Evolutionary conservation across 2,888 invertebrate species (phyloP).

Genomic region (Agriopis marginaria): DNA sequence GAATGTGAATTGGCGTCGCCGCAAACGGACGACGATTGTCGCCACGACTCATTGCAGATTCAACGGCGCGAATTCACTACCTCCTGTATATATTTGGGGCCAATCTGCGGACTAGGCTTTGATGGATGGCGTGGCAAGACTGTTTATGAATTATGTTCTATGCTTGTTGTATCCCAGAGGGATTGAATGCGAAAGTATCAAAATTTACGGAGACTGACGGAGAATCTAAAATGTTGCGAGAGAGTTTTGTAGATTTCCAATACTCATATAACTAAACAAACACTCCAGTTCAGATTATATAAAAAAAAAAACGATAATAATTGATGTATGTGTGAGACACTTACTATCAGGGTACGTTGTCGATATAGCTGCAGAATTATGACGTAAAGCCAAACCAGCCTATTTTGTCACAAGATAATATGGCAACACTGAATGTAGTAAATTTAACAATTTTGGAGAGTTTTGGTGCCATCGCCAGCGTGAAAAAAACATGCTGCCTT

Average conservation of each 20-base stretch:
- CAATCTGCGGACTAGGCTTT: slow-evolving; percentile 53
- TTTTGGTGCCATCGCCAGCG: no score
- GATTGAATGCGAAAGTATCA: not conserved
- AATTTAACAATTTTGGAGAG: no score
- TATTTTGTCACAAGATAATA: no score
- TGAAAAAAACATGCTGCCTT: no score
- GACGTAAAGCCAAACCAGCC: no score
- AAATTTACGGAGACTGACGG: no score
- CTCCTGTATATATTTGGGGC: slow-evolving; percentile 61
- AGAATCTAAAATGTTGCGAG: not conserved
- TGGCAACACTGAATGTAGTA: no score
- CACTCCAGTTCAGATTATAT: no score
- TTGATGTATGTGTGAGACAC: no score
- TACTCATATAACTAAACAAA: not conserved
- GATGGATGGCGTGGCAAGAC: slow-evolving; percentile 27
- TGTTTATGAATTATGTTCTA: slow-evolving; percentile 21
- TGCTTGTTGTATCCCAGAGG: not conserved
- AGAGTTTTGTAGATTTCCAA: not conserved
- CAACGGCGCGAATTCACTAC: slow-evolving; percentile 68
- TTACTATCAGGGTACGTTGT: no score
- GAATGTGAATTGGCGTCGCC: slow-evolving; percentile 79
- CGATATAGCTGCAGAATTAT: no score
- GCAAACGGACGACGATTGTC: slow-evolving; percentile 81
- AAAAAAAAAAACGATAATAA: no score
- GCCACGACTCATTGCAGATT: slow-evolving; percentile 73